phyloP scores from a whole-genome alignment of 2,888 invertebrate species.

The Prenolepis imparis region DNA sequence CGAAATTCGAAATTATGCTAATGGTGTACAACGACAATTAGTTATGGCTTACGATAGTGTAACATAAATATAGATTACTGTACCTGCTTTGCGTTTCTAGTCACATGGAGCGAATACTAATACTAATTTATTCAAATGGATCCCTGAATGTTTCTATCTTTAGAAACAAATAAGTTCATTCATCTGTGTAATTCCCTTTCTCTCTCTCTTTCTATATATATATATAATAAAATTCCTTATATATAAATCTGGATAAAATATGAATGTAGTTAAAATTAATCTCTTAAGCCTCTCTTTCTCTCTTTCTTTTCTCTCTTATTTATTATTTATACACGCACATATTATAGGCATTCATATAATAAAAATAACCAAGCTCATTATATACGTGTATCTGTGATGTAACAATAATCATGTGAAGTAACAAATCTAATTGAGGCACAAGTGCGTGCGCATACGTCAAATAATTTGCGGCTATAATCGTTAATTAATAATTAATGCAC shows the following conservation, averaged over 20 bases:
- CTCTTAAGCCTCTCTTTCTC: neutral
- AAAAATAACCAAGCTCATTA: neutral
- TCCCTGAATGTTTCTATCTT: neutral
- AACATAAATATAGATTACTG: constrained; percentile 1
- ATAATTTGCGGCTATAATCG: constrained; percentile 31
- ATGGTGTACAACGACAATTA: neutral
- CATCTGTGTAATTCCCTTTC: neutral
- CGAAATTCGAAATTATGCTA: constrained; percentile 14
- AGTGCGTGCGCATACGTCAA: neutral
- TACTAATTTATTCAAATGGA: constrained; percentile 1
- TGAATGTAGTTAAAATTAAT: neutral
- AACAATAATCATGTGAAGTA: neutral
- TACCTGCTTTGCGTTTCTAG: neutral
- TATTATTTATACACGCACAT: neutral
- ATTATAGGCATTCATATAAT: neutral
- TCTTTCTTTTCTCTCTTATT: neutral
- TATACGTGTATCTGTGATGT: neutral
- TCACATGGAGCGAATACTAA: neutral
- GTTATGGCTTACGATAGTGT: neutral
- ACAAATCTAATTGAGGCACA: constrained; percentile 25
- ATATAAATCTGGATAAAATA: neutral
- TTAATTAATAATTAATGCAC: constrained; percentile 62
- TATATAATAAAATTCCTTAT: too few relatives aligned
- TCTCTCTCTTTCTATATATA: too few relatives aligned
- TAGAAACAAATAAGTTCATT: neutral